Percentiles rank a stretch among this genome's conserved stretches.
phyloP scores from a whole-genome alignment of 2,797 vertebrate species.

The Limnodromus scolopaceus region DNA sequence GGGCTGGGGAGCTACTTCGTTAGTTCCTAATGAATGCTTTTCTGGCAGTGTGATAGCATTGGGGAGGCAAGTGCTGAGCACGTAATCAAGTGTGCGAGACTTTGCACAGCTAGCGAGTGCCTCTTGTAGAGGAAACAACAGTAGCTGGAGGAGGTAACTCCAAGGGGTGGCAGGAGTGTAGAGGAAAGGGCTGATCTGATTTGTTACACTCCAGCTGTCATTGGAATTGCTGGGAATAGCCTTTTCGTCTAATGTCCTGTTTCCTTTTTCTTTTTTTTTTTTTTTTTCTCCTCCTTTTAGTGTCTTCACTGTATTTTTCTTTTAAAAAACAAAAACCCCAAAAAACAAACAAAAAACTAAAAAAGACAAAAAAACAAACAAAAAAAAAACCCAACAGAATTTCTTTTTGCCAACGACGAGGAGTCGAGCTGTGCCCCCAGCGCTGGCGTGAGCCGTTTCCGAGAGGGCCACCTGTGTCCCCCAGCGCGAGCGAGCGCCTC shows the following conservation, averaged over 20 bases:
- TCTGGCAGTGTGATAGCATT: background rate
- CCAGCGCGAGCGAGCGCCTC: background rate
- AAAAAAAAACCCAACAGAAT: conserved; percentile 53
- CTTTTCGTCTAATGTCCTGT: conserved; percentile 33
- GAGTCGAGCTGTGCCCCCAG: conserved; percentile 49
- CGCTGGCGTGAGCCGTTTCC: conserved; percentile 18
- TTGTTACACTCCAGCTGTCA: background rate
- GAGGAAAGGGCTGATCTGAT: background rate
- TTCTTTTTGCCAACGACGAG: conserved; percentile 68
- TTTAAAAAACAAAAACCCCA: conserved; percentile 67
- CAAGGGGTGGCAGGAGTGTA: background rate
- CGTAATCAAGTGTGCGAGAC: background rate
- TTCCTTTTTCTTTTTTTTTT: conserved; percentile 5
- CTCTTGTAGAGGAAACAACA: background rate
- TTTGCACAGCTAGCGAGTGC: background rate
- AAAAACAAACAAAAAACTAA: conserved; percentile 50
- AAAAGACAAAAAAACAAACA: conserved; percentile 22
- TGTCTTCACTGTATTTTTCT: conserved; percentile 87
- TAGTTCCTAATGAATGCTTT: background rate
- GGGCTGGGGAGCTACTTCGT: background rate
- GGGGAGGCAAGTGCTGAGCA: background rate
- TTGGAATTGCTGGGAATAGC: background rate
- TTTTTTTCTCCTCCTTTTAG: conserved; percentile 48
- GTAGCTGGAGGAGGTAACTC: background rate
- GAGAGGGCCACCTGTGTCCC: background rate